Conservation (phyloP, 2,888 invertebrate species). For the Stramonita haemastoma region DNA sequence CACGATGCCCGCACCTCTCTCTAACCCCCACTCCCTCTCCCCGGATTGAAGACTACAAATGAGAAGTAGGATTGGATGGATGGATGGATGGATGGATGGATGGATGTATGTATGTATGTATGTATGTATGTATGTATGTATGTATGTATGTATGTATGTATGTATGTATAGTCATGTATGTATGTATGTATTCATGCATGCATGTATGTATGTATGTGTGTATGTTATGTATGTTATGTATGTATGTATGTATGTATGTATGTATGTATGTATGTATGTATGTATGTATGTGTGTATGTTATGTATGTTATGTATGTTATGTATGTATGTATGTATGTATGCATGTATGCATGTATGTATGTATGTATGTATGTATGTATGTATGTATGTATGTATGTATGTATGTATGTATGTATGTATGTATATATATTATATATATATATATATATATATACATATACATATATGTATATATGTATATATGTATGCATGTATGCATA, state of each 20-base stretch:
- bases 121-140: too few species aligned
- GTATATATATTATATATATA: neutral
- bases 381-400: neutral
- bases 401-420: neutral
- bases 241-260: neutral
- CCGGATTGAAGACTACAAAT: too few species aligned
- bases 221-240: neutral
- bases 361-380: neutral
- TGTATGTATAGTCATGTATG: neutral
- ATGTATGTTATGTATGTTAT: too few species aligned
- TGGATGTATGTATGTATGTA: too few species aligned
- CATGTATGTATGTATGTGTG: neutral
- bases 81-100: too few species aligned
- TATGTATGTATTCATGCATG: slow-evolving; percentile 9
- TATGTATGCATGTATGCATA: neutral
- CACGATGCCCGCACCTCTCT: too few species aligned
- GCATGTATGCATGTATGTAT: neutral
- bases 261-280: neutral
- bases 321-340: too few species aligned
- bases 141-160: neutral
- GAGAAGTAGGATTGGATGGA: too few species aligned
- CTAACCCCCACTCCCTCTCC: too few species aligned
- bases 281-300: neutral
- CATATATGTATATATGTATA: too few species aligned
- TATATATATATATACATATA: too few species aligned